Percentiles rank a stretch among this genome's conserved stretches.
phyloP scores from a whole-genome alignment of 2,113 vertebrate genomes.

The Sminthopsis crassicaudata region DNA sequence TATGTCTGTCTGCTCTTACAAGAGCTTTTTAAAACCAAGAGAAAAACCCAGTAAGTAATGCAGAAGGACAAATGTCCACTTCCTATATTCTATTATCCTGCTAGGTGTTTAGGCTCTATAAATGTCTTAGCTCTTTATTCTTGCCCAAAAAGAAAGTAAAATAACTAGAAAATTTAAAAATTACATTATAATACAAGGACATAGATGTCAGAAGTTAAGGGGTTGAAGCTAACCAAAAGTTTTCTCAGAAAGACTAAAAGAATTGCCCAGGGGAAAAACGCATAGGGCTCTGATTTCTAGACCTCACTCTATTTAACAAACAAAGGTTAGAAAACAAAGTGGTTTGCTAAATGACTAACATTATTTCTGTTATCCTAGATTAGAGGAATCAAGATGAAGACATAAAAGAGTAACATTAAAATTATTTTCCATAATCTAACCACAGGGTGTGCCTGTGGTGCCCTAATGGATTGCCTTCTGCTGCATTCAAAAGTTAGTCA shows the following conservation, averaged over 20 bases:
- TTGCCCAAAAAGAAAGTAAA: conserved; percentile 33
- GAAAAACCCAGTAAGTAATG: conserved; percentile 10
- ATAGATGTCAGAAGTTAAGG: conserved; percentile 59
- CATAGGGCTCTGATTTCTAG: conserved; percentile 66
- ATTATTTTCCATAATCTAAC: background rate
- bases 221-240: conserved; percentile 55
- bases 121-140: conserved; percentile 49
- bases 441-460: rapidly evolving
- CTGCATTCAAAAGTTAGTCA: background rate
- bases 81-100: conserved; percentile 18
- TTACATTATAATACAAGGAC: conserved; percentile 31
- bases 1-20: background rate
- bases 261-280: conserved; percentile 63
- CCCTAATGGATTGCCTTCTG: background rate
- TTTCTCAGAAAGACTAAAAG: conserved; percentile 68
- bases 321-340: conserved; percentile 70
- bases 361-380: conserved; percentile 49
- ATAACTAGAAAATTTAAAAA: conserved; percentile 56
- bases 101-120: conserved; percentile 43
- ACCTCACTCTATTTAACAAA: conserved; percentile 69
- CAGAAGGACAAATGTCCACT: background rate
- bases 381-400: conserved; percentile 47
- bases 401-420: background rate
- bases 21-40: background rate
- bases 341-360: conserved; percentile 64